Evolutionary conservation across 2,888 invertebrate genomes (phyloP).

Genomic region (Sminthurinus aureus): DNA sequence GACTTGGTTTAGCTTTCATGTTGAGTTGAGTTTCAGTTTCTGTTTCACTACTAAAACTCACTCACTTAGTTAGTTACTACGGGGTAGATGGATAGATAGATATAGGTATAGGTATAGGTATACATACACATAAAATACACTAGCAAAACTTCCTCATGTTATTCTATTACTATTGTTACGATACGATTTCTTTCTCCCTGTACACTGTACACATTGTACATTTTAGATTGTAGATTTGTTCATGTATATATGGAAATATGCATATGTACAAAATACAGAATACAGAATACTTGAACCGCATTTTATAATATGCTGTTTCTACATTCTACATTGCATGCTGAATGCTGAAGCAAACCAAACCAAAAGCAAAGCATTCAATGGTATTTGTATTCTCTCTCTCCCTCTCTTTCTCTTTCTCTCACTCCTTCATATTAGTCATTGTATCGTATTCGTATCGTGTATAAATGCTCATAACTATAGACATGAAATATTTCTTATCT

Average conservation of each 20-base stretch:
- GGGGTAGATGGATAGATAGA: no score
- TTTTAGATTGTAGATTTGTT: not conserved
- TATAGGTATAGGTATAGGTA: not conserved
- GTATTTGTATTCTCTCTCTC: slow-evolving; percentile 8
- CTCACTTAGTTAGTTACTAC: not conserved
- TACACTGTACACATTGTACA: no score
- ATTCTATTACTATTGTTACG: not conserved
- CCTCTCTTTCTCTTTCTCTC: slow-evolving; percentile 5
- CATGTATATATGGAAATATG: not conserved
- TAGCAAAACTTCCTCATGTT: not conserved
- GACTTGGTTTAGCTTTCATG: not conserved
- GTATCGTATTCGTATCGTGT: not conserved
- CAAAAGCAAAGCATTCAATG: not conserved
- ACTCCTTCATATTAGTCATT: not conserved
- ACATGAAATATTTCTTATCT: slow-evolving; percentile 20
- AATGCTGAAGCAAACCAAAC: not conserved
- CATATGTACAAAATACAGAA: no score
- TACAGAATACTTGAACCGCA: no score
- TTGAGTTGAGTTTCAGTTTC: not conserved
- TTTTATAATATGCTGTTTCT: no score
- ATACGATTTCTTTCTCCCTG: not conserved
- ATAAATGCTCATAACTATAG: not conserved
- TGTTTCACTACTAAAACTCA: not conserved
- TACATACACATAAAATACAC: not conserved
- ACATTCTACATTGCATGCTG: not conserved